Percentiles rank a stretch among this genome's conserved stretches.
These are phyloP conservation scores for Neofelis nebulosa DNA, from an alignment of 2,113 vertebrate genomes.

Conservation along the genomic window DNA sequence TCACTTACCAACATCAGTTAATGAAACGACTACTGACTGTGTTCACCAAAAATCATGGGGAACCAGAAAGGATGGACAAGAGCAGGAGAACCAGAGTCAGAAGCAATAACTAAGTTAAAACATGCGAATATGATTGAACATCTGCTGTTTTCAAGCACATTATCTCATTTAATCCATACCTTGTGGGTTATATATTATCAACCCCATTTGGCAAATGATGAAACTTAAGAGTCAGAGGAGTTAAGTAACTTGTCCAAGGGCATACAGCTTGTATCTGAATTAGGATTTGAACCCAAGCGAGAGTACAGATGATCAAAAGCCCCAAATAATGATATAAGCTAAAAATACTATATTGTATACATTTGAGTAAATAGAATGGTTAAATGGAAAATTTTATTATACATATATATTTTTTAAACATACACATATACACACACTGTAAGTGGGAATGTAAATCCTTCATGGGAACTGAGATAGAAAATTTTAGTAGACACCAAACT, in stretches of 20 bases:
- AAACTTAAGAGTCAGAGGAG: neutral
- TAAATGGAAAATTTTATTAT: too few species aligned
- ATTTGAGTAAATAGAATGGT: too few species aligned
- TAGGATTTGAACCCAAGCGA: neutral
- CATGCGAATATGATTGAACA: neutral
- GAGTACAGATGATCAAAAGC: too few species aligned
- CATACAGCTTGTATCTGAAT: neutral
- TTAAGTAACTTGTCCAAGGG: neutral
- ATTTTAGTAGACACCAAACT: too few species aligned
- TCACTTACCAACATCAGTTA: neutral
- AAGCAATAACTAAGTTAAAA: neutral
- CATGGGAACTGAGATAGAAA: too few species aligned
- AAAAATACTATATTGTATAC: too few species aligned
- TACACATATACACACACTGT: too few species aligned
- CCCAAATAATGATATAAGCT: too few species aligned
- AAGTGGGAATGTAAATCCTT: too few species aligned
- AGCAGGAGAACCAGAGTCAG: neutral
- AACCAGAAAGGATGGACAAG: neutral
- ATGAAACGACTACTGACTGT: neutral
- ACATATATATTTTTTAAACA: too few species aligned
- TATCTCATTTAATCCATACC: neutral
- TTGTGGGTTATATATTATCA: neutral
- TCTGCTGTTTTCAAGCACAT: neutral
- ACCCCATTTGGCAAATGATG: neutral
- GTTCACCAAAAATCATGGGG: neutral